A percentile compares a stretch with the other conserved stretches of the same genome.
phyloP scores from a whole-genome alignment of 1,140 invertebrate species.

The Xylocopa sonorina region DNA sequence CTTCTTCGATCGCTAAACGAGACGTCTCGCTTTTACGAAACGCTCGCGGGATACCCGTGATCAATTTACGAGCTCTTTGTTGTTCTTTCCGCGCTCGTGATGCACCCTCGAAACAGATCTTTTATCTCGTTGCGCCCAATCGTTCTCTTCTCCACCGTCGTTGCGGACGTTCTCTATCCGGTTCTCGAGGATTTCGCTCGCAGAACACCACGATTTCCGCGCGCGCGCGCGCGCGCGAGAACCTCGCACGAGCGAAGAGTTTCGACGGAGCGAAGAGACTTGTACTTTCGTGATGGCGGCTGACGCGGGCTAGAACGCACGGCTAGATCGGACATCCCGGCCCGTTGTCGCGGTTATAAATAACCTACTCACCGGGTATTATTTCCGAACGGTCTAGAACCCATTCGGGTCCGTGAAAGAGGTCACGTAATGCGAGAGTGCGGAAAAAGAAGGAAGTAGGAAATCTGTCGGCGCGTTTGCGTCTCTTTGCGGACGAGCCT shows the following conservation, averaged over 20 bases:
- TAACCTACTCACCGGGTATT: constrained; percentile 66
- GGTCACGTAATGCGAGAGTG: constrained; percentile 56
- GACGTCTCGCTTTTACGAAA: too few relatives aligned
- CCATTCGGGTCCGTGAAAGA: constrained; percentile 60
- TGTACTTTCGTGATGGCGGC: constrained; percentile 46
- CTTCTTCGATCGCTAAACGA: too few relatives aligned
- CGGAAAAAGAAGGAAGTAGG: constrained; percentile 57
- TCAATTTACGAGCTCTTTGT: too few relatives aligned
- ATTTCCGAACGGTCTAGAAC: constrained; percentile 67
- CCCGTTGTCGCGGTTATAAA: constrained; percentile 66
- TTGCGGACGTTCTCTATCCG: too few relatives aligned
- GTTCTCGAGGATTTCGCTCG: too few relatives aligned
- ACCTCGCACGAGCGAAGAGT: constrained; percentile 22
- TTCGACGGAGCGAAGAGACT: constrained; percentile 52
- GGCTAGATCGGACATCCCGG: constrained; percentile 62
- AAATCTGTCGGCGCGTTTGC: constrained; percentile 1
- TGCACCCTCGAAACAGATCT: too few relatives aligned
- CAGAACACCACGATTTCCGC: too few relatives aligned
- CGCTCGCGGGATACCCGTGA: too few relatives aligned
- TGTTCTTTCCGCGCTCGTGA: too few relatives aligned
- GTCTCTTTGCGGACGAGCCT: not conserved
- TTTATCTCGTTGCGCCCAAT: too few relatives aligned
- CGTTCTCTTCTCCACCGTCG: too few relatives aligned
- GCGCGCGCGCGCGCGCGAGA: too few relatives aligned
- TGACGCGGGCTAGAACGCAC: constrained; percentile 55